Percentiles rank a stretch among this genome's conserved stretches.
Conservation (phyloP, 2,888 invertebrate genomes). For the Andrena bicolor region DNA sequence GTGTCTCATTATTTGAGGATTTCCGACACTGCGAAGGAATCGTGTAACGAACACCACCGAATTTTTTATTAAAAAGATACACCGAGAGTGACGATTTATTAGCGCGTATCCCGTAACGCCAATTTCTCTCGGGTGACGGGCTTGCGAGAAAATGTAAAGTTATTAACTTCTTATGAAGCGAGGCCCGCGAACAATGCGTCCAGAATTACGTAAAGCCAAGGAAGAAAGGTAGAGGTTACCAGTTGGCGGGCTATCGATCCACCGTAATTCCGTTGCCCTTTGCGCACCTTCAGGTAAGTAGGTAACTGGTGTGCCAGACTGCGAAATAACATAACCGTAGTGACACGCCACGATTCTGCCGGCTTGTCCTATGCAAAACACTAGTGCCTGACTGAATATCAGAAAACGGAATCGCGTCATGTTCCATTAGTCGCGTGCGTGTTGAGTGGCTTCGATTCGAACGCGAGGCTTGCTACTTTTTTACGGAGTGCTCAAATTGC, state of each 20-base stretch:
- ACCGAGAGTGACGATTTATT: slow-evolving; percentile 40
- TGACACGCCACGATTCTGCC: slow-evolving; percentile 29
- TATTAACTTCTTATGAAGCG: slow-evolving; percentile 60
- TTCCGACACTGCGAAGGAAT: neutral
- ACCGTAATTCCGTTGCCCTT: slow-evolving; percentile 61
- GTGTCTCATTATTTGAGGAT: neutral
- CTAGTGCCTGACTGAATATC: neutral
- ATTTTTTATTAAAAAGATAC: slow-evolving; percentile 38
- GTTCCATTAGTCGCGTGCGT: neutral
- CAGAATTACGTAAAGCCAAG: slow-evolving; percentile 53
- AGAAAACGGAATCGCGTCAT: slow-evolving; percentile 4
- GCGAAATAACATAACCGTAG: slow-evolving; percentile 51
- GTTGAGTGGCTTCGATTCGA: neutral
- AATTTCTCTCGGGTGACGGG: slow-evolving; percentile 54
- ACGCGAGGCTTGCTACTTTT: neutral
- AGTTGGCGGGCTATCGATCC: slow-evolving; percentile 68
- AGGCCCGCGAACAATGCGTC: slow-evolving; percentile 42
- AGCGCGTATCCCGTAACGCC: slow-evolving; percentile 42
- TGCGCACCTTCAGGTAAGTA: slow-evolving; percentile 64
- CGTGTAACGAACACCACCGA: slow-evolving; percentile 3
- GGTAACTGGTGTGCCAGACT: slow-evolving; percentile 61
- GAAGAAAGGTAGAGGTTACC: slow-evolving; percentile 56
- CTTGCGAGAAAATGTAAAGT: slow-evolving; percentile 56
- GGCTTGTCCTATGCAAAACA: slow-evolving; percentile 16
- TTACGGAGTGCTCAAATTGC: too few relatives aligned